Evolutionary conservation across 1,140 invertebrate genomes (phyloP).

Genomic region (Sycophaga agraensis): DNA sequence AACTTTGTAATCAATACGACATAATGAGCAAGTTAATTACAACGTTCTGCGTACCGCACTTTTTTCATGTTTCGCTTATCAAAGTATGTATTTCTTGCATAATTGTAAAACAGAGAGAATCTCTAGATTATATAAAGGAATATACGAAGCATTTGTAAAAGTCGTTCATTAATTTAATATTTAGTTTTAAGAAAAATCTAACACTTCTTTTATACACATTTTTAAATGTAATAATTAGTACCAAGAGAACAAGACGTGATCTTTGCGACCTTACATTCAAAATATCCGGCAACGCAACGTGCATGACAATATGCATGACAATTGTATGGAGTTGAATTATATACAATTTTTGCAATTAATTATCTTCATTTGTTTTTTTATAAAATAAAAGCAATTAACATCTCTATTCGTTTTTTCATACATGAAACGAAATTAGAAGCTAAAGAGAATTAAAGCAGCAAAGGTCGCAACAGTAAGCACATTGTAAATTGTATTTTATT

Average conservation of each 20-base stretch:
- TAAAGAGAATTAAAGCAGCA: not conserved
- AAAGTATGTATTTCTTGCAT: conserved; percentile 8
- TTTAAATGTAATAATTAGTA: conserved; percentile 21
- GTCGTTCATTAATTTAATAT: conserved; percentile 41
- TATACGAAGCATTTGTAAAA: conserved; percentile 32
- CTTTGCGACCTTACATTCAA: conserved; percentile 17
- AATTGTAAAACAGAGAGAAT: conserved; percentile 2
- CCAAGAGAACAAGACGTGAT: conserved; percentile 26
- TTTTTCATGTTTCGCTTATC: conserved; percentile 13
- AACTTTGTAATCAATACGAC: conserved; percentile 8
- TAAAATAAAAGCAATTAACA: too few species aligned
- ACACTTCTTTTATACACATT: conserved; percentile 25
- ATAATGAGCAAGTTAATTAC: conserved; percentile 4
- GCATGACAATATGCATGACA: too few species aligned
- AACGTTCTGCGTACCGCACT: conserved; percentile 4
- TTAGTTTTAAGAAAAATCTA: conserved; percentile 29
- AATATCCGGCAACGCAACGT: not conserved
- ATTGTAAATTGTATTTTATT: conserved; percentile 27
- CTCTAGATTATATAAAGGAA: conserved; percentile 8
- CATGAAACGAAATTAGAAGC: not conserved
- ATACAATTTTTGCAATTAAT: not conserved
- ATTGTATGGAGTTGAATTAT: too few species aligned
- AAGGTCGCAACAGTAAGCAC: conserved; percentile 8
- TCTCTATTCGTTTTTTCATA: not conserved
- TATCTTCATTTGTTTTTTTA: not conserved